A percentile compares a stretch with the other conserved stretches of the same genome.
Conservation (phyloP, 2,113 vertebrate species). For the Coracopsis vasa region DNA sequence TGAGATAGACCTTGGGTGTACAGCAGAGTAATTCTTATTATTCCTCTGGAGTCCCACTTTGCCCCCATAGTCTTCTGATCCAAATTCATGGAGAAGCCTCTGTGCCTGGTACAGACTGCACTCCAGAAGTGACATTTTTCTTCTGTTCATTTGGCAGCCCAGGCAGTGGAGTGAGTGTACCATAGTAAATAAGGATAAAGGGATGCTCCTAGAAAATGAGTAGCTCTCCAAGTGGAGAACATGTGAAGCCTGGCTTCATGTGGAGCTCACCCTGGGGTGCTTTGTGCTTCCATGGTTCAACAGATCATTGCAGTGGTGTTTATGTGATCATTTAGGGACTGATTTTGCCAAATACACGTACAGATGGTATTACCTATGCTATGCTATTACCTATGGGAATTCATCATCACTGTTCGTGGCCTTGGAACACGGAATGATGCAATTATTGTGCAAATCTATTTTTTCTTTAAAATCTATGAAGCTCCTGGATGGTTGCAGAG, state of each 20-base stretch:
- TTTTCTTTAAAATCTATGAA: not conserved
- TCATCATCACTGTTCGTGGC: not conserved
- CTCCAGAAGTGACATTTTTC: not conserved
- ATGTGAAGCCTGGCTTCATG: not conserved
- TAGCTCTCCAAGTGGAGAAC: not conserved
- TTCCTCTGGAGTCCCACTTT: not conserved
- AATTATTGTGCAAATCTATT: not conserved
- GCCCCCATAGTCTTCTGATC: not conserved
- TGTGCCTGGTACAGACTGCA: not conserved
- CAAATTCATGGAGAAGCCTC: not conserved
- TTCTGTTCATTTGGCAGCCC: not conserved
- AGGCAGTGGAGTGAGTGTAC: not conserved
- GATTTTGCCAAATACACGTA: not conserved
- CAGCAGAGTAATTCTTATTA: not conserved
- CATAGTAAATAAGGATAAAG: not conserved
- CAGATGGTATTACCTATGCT: not conserved
- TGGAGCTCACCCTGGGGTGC: rapidly evolving
- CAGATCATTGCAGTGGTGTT: not conserved
- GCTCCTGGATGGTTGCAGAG: rapidly evolving
- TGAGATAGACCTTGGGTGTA: not conserved
- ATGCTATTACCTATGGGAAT: not conserved
- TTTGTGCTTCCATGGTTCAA: not conserved
- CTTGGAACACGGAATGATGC: no score
- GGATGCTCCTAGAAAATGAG: not conserved
- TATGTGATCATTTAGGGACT: not conserved